A percentile compares a stretch with the other conserved stretches of the same genome.
phyloP scores from a whole-genome alignment of 2,888 invertebrate genomes.

The Chloroclysta siterata region DNA sequence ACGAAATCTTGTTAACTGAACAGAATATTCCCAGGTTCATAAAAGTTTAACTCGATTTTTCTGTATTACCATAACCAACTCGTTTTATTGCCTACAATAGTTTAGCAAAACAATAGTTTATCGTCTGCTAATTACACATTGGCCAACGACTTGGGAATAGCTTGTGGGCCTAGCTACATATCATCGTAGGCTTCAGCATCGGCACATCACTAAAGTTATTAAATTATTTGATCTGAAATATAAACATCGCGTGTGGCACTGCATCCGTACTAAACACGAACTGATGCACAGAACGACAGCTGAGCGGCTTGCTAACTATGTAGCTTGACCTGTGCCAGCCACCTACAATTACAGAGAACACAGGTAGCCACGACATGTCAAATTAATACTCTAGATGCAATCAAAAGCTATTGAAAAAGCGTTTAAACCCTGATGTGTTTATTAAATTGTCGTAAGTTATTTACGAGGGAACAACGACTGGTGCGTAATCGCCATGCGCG shows the following conservation, averaged over 20 bases:
- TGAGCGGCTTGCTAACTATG: slow-evolving; percentile 1
- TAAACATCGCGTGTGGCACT: background rate
- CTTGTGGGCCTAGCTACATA: slow-evolving; percentile 14
- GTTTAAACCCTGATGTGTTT: slow-evolving; percentile 79
- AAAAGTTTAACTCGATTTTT: slow-evolving; percentile 24
- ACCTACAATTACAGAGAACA: slow-evolving; percentile 65
- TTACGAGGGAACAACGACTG: slow-evolving; percentile 61
- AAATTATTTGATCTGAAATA: background rate
- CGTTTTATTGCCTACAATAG: slow-evolving; percentile 27
- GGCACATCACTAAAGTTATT: background rate
- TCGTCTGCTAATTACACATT: slow-evolving; percentile 41
- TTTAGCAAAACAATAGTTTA: slow-evolving; percentile 41
- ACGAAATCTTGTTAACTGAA: slow-evolving; percentile 9
- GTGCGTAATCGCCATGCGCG: slow-evolving; percentile 49
- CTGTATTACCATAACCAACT: slow-evolving; percentile 27
- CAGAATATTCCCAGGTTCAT: slow-evolving; percentile 29
- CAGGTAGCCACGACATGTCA: slow-evolving; percentile 68
- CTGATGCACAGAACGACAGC: background rate
- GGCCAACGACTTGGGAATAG: slow-evolving; percentile 4
- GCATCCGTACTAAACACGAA: background rate
- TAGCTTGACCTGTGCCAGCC: slow-evolving; percentile 28
- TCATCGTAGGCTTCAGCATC: slow-evolving; percentile 4
- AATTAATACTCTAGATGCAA: slow-evolving; percentile 74
- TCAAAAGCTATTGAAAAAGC: slow-evolving; percentile 75
- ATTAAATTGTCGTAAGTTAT: slow-evolving; percentile 80